Conservation (phyloP, 2,888 invertebrate genomes). For the Latheticus oryzae region DNA sequence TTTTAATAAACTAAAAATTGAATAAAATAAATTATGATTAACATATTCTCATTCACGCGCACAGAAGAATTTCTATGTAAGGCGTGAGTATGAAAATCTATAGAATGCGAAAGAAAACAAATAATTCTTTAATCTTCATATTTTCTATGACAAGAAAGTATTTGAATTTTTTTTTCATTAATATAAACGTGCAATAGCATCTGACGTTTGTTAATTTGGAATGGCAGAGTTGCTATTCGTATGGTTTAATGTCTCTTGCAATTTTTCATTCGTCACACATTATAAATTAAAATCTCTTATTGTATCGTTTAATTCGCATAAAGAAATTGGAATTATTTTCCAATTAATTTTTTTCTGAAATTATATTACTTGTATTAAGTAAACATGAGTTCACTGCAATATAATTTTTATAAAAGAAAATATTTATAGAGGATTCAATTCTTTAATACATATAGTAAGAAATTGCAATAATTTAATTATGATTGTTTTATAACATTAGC, state of each 20-base stretch:
- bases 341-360: too few relatives aligned
- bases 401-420: too few relatives aligned
- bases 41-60: conserved; percentile 13
- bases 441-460: too few relatives aligned
- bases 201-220: conserved; percentile 1
- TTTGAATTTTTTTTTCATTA: conserved; percentile 35
- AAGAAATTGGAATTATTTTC: too few relatives aligned
- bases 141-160: conserved; percentile 21
- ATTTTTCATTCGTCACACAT: conserved; percentile 16
- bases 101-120: too few relatives aligned
- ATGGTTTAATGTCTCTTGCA: conserved; percentile 7
- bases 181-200: conserved; percentile 24
- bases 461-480: conserved; percentile 51
- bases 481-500: conserved; percentile 51
- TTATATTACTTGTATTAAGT: too few relatives aligned
- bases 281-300: too few relatives aligned
- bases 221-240: conserved; percentile 5
- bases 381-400: too few relatives aligned
- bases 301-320: too few relatives aligned
- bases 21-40: conserved; percentile 8
- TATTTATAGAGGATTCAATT: too few relatives aligned
- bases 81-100: too few relatives aligned
- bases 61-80: conserved; percentile 1
- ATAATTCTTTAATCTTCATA: too few relatives aligned
- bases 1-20: conserved; percentile 13